A percentile compares a stretch with the other conserved stretches of the same genome.
Conservation (phyloP, 2,797 vertebrate species). For the Chaunax sp. region DNA sequence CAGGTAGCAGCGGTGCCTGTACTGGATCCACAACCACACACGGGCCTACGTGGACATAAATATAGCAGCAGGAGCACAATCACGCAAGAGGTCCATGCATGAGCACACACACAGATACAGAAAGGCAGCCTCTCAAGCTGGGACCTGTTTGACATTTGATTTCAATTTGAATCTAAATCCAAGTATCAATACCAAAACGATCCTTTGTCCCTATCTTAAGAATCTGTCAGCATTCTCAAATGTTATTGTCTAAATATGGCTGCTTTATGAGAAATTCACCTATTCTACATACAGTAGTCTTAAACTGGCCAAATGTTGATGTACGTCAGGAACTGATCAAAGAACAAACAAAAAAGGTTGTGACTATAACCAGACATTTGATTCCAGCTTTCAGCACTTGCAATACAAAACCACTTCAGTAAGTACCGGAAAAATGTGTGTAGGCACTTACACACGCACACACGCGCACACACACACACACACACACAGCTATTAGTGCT, state of each 20-base stretch:
- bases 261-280: background rate
- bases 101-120: slow-evolving; percentile 3
- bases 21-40: slow-evolving; percentile 47
- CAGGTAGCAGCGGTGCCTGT: slow-evolving; percentile 10
- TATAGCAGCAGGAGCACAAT: slow-evolving; percentile 35
- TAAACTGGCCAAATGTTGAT: background rate
- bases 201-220: background rate
- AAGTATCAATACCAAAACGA: background rate
- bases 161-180: too few relatives aligned
- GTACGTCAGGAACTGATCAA: background rate
- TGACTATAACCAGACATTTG: slow-evolving; percentile 2
- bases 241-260: too few relatives aligned
- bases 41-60: slow-evolving; percentile 31
- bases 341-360: slow-evolving; percentile 1
- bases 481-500: slow-evolving; percentile 19
- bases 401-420: slow-evolving; percentile 15
- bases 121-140: slow-evolving; percentile 3
- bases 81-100: slow-evolving; percentile 19
- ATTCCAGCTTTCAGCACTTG: slow-evolving; percentile 17
- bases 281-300: background rate
- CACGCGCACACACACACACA: slow-evolving; percentile 7
- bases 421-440: slow-evolving; percentile 3
- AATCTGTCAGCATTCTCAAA: background rate
- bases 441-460: slow-evolving; percentile 11
- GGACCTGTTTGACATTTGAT: background rate